Evolutionary conservation across 2,888 invertebrate genomes (phyloP).

Genomic region (Agrochola circellaris): DNA sequence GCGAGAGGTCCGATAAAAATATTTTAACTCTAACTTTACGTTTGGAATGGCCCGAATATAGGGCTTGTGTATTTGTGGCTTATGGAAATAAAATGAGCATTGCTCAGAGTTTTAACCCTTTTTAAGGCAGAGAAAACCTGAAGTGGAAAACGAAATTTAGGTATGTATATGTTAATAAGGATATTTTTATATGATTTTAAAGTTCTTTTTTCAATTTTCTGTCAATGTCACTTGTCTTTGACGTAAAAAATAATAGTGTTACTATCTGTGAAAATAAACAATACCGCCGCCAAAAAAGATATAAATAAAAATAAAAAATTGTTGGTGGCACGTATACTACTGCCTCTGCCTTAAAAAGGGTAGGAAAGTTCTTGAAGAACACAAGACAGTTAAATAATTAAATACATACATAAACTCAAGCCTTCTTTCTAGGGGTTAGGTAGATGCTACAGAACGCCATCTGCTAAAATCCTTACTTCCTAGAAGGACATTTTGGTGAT

Average conservation of each 20-base stretch:
- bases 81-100: constrained; percentile 3
- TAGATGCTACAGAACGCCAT: background rate
- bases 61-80: background rate
- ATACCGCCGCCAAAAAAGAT: too few species aligned
- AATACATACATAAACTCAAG: constrained; percentile 2
- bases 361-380: background rate
- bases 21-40: background rate
- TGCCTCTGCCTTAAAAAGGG: too few species aligned
- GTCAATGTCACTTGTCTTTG: too few species aligned
- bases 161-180: too few species aligned
- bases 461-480: background rate
- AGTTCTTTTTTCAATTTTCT: too few species aligned
- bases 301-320: too few species aligned
- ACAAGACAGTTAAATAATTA: background rate
- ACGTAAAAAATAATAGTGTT: too few species aligned
- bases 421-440: background rate
- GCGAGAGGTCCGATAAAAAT: background rate
- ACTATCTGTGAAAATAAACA: too few species aligned
- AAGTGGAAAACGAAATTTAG: too few species aligned
- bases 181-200: too few species aligned
- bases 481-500: background rate
- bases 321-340: too few species aligned
- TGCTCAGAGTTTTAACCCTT: constrained; percentile 28
- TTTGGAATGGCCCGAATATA: background rate
- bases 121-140: too few species aligned